Evolutionary conservation across 2,888 invertebrate genomes (phyloP), one percentile per base, ranked within the genome.

Genomic region (Drosophila paranaensis): DNA sequence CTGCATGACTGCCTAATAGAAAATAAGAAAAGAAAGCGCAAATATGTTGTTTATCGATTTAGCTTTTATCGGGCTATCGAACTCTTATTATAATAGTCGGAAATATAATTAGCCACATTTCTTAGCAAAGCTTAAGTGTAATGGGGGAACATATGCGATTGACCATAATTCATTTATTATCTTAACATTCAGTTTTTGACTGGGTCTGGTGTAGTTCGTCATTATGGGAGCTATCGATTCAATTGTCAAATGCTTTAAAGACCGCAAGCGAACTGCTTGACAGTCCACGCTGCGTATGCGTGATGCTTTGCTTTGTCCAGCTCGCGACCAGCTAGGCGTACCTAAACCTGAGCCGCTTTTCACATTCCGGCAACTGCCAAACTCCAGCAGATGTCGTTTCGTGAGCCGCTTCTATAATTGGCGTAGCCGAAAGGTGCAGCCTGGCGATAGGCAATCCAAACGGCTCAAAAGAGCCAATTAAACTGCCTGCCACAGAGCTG

Each of bases 401-500:
- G 27, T 61, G 25, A 71, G 57, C 60, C 35, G 57, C 40, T 67
- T 71, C 57, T 60, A 69, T 62, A 75, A 63, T 58, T 54, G 56
- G 71, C 60, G 16, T 58, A 43, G 55, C 56, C 60, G 60, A 46
- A 55, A 55, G 46, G 39, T 51, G 50, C 39, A 39, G 43, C 8
- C 66, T 25, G 30, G 48, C 51, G 60, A 55, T 64, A 72, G 64
- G 35, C 51, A 39, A 39, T 16, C 9, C 37, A 54, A 39, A 1
- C 63, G 64, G 60, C 60, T 75, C 73, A 51, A 58, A 82, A 82
- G 87, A 71, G 66, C 77, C 88, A 82, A 82, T 82, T 82, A 88
- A 84, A 84, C 71, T 79, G 68, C 57, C 66, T 66, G 56, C 35
- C 37, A 27, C 27, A 48, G 46, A 48, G 14, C 37, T n/a, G 1